Evolutionary conservation across 2,888 invertebrate species (phyloP), one percentile per base, ranked within the genome.

Genomic region (Epistrophella euchroma): DNA sequence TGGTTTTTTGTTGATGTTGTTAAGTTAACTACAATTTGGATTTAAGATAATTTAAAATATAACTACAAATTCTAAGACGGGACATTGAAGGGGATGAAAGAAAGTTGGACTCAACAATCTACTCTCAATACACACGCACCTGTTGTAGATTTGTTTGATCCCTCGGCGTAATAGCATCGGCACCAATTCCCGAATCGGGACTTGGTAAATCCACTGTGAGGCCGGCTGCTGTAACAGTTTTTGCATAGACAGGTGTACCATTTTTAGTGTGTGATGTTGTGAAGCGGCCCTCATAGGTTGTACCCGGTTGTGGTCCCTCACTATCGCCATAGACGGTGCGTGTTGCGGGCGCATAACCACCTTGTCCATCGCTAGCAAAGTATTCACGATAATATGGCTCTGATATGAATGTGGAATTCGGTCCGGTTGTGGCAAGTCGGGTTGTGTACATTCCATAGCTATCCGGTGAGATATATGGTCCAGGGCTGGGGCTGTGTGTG

Each of bases 101-200:
- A 37, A 19, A 32, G 55, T 35, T 37, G 52, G 70, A 56, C 71
- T 13, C 35, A 58, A 75, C 64, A 71, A 84, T 79, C 75, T 84
- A 84, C 84, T 66, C 66, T 73, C 71, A 88, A 81, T 68, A 22
- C 50, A 68, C 91, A 94, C 95, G 94, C 94, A 97, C 97, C 96
- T 97, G 97, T 94, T 97, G 97, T 90, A 97, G 95, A 92, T 96
- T 95, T 91, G 96, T 96, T 93, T 97, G 97, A 93, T 97, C 97
- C 90, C 97, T 94, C 88, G 98, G 97, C 84, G 98, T 98, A 92
- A 97, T 97, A 89, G 97, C 97, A 91, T 98, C 97, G 47, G 97
- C 97, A 88, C 98, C 98, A 91, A 98, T 98, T 88, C 98, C 98
- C 91, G 97, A 97, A 94, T 98, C 98, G 35, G 98, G 98, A 89